Base-by-base conservation (phyloP, 2,113 vertebrate species). In the Lasiurus borealis region DNA sequence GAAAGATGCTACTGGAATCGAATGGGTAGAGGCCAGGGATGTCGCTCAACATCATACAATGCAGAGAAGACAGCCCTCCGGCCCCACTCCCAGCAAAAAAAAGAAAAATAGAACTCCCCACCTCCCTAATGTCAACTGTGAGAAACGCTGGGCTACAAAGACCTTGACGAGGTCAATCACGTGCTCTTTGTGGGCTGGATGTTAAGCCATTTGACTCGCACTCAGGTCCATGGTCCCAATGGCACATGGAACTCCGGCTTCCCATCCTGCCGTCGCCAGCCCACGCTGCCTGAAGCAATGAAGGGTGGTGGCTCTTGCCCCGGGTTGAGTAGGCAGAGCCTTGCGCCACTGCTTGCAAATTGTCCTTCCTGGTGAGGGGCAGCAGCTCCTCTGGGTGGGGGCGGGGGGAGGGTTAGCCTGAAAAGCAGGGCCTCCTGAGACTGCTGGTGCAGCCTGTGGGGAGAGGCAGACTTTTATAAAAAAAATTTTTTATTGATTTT, bases 51-150 rank as follows among this genome's bases (percentile, higher is more conserved):
- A 2, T 14, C 40, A n/a, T 40, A 0, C 5, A 72, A 1, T 2
- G 6, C 54, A n/a, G 27, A n/a, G 27, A 54, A 10, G 10, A 31
- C 23, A 16, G 4, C 29, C 0, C 6, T 9, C 0, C 27, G 10
- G 57, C 12, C 40, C n/a, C 12, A 0, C n/a, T 40, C 23, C 14
- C 25, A 12, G 25, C n/a, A n/a, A n/a, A n/a, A n/a, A 59, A 9
- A 59, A 23, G 23, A 10, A 36, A 71, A 75, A 40, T 34, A n/a
- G 0, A 44, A 23, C 59, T 59, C 46, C 21, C 14, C 25, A 23
- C 5, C 40, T 5, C 40, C 40, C 40, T 5, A 40, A 64, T 1
- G 23, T 86, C 46, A 31, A 1, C 2, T 8, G 25, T 6, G 14
- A 62, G 13, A 62, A n/a, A n/a, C 19, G 23, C 21, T 9, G 31